A percentile compares a stretch with the other conserved stretches of the same genome.
Evolutionary conservation across 1,140 invertebrate species (phyloP).

Genomic region (Bicyclus anynana): DNA sequence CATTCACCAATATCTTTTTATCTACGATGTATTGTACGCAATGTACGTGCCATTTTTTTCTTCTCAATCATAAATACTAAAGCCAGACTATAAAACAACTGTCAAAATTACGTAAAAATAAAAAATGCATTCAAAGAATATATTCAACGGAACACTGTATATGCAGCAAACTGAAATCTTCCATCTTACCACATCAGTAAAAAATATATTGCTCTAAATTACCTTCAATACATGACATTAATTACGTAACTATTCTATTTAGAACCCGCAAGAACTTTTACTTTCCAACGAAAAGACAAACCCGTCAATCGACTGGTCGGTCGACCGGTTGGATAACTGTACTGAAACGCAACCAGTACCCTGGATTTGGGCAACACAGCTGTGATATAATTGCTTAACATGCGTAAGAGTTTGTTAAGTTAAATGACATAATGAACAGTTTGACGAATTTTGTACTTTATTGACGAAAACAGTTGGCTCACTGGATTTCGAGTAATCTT

Average conservation of each 20-base stretch:
- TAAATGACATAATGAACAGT: background rate
- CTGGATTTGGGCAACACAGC: slow-evolving; percentile 3
- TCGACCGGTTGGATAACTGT: slow-evolving; percentile 32
- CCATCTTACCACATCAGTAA: background rate
- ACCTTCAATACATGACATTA: slow-evolving; percentile 8
- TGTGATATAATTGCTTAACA: background rate
- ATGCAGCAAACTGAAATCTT: background rate
- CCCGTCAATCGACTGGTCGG: slow-evolving; percentile 7
- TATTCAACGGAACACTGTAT: no score
- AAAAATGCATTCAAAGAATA: no score
- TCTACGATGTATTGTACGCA: no score
- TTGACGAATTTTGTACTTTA: no score
- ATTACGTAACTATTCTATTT: slow-evolving; percentile 23
- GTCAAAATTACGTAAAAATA: no score
- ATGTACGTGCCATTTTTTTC: no score
- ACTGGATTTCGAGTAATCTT: no score
- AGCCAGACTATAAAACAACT: no score
- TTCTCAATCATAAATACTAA: no score
- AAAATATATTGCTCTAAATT: slow-evolving; percentile 3
- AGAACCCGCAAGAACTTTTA: slow-evolving; percentile 36
- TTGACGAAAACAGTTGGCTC: no score
- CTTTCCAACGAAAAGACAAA: slow-evolving; percentile 32
- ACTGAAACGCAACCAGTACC: slow-evolving; percentile 13
- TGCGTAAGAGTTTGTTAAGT: background rate
- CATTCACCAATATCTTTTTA: no score